Evolutionary conservation across 2,113 vertebrate genomes (phyloP).

Genomic region (Microtus ochrogaster): DNA sequence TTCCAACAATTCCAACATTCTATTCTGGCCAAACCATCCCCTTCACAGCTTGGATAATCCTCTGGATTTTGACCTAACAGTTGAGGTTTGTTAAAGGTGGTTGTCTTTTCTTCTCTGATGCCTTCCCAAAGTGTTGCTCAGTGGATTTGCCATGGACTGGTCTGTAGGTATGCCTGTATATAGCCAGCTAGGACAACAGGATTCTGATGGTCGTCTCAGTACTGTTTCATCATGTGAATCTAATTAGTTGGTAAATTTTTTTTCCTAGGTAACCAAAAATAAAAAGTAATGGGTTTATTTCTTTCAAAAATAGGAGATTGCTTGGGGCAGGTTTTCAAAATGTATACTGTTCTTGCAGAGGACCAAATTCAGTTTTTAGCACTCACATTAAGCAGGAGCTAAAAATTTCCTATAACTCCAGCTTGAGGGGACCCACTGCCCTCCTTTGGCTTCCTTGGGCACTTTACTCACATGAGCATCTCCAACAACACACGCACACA

Average conservation of each 20-base stretch:
- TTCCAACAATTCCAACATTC: background rate
- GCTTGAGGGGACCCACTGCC: background rate
- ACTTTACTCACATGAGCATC: background rate
- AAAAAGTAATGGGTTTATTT: background rate
- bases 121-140: background rate
- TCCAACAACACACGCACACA: too few species aligned
- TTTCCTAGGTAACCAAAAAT: background rate
- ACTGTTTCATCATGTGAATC: background rate
- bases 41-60: background rate
- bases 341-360: background rate
- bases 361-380: background rate
- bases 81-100: background rate
- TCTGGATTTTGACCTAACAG: background rate
- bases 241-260: background rate
- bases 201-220: background rate
- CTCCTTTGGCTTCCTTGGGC: background rate
- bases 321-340: background rate
- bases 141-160: background rate
- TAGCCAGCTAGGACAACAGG: background rate
- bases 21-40: background rate
- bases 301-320: background rate
- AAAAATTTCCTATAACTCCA: background rate
- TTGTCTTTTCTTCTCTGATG: background rate
- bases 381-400: background rate
- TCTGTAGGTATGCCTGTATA: background rate